Percentiles rank a stretch among this genome's conserved stretches.
Evolutionary conservation across 2,888 invertebrate genomes (phyloP).

Genomic region (Rugalucina vietnamica): DNA sequence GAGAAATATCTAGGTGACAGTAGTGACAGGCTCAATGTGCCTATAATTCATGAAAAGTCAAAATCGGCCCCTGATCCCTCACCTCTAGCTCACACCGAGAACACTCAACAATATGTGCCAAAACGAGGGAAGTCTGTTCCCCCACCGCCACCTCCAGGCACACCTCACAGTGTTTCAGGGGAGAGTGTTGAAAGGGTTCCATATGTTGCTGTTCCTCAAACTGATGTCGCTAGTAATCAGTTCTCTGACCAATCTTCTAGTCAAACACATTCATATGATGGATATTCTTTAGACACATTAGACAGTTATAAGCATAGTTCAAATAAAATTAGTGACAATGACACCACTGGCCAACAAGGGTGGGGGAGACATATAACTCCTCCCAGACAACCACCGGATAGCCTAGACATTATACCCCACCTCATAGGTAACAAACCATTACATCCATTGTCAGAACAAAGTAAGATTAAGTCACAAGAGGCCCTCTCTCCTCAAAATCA

Average conservation of each 20-base stretch:
- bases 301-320: neutral
- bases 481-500: neutral
- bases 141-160: conserved; percentile 59
- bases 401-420: neutral
- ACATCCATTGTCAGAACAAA: neutral
- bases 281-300: neutral
- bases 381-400: neutral
- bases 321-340: neutral
- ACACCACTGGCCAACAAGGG: neutral
- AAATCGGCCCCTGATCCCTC: conserved; percentile 48
- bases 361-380: neutral
- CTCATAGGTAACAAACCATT: neutral
- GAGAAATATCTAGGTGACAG: neutral
- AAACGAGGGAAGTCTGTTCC: conserved; percentile 24
- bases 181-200: conserved; percentile 25
- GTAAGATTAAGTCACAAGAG: neutral
- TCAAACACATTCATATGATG: neutral
- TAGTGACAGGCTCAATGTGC: neutral
- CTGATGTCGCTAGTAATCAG: neutral
- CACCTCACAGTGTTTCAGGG: conserved; percentile 52
- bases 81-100: neutral
- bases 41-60: conserved; percentile 51
- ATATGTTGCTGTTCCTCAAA: neutral
- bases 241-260: neutral
- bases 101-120: neutral